A percentile compares a stretch with the other conserved stretches of the same genome.
phyloP scores from a whole-genome alignment of 1,140 invertebrate species.

The Drosophila santomea region DNA sequence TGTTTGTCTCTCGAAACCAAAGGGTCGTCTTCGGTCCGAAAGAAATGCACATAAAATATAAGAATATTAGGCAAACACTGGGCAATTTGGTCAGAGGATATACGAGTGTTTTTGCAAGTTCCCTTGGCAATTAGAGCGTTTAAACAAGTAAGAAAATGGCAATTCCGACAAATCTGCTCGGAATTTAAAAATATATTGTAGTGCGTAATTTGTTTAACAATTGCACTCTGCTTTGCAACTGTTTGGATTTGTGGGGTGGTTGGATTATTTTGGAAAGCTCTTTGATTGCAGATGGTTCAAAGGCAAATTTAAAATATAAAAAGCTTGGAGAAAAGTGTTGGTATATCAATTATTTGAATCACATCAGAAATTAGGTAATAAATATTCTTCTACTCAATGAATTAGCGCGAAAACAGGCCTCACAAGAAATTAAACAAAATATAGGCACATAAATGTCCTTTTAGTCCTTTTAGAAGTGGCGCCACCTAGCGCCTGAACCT shows the following conservation, averaged over 20 bases:
- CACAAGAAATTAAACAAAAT: too few species aligned
- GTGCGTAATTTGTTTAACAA: neutral
- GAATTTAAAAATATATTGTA: neutral
- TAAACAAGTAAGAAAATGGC: neutral
- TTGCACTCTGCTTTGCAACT: neutral
- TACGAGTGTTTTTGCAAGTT: neutral
- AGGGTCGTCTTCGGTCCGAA: constrained; percentile 1
- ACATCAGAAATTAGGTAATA: too few species aligned
- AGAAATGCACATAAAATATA: constrained; percentile 7
- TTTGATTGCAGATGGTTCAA: neutral
- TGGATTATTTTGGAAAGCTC: too few species aligned
- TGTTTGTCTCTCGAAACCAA: constrained; percentile 39
- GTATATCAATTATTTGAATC: too few species aligned
- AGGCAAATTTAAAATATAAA: neutral
- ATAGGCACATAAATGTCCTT: too few species aligned
- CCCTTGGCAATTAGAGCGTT: neutral
- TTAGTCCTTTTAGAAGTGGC: too few species aligned
- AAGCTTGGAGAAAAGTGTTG: too few species aligned
- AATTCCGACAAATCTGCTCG: neutral
- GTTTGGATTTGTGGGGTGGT: too few species aligned
- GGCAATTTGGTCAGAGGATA: neutral
- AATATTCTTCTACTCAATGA: too few species aligned
- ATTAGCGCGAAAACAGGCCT: too few species aligned
- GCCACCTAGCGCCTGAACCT: too few species aligned
- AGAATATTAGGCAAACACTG: constrained; percentile 1